Base-by-base conservation (phyloP, 2,113 vertebrate genomes). In the Mormyrus lacerda region DNA sequence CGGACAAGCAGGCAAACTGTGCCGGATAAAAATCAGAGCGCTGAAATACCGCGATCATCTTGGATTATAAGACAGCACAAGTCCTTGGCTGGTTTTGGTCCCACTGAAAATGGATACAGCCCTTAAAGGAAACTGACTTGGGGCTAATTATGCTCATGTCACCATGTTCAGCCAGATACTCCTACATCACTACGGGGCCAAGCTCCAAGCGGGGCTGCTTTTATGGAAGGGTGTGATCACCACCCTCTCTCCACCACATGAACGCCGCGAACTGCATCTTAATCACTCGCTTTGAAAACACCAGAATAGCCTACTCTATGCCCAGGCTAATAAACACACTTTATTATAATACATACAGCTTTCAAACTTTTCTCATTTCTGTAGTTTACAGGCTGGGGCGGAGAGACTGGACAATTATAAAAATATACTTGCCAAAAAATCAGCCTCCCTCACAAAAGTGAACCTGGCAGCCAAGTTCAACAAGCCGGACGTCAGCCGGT, bases 381-480 rank as follows among this genome's bases (percentile, higher is more conserved):
- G 19, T 44, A 53, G 85, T 85, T 85, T 90, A 85, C 45, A 31
- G 79, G 47, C 58, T 1, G 55, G 89, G 76, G 47, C 4, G 21
- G 24, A 73, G 24, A 87, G 45, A 85, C 83, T 27, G 45, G 45
- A 85, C 76, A 79, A 79, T 42, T 79, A 79, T 42, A 79, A 79
- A 79, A 42, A 79, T 42, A 79, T 42, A 79, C 73, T 79, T 83
- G 89, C 90, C 90, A 91, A 90, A 92, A 85, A 17, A 90, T 53
- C 73, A 61, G 47, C 73, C 89, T 69, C 84, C 17, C 47, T 65
- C 89, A 85, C 85, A 83, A 58, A 58, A 86, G 90, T 83, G 87
- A 82, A 84, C 45, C 13, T n/a, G 11, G 88, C 89, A 90, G 91
- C 90, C 91, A 91, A 91, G 85, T 76, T 89, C 88, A 90, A 91